Percentiles rank a stretch among this genome's conserved stretches.
These are phyloP conservation scores for Drosophila sechellia DNA, from an alignment of 1,140 invertebrate genomes.

Conservation along the genomic window DNA sequence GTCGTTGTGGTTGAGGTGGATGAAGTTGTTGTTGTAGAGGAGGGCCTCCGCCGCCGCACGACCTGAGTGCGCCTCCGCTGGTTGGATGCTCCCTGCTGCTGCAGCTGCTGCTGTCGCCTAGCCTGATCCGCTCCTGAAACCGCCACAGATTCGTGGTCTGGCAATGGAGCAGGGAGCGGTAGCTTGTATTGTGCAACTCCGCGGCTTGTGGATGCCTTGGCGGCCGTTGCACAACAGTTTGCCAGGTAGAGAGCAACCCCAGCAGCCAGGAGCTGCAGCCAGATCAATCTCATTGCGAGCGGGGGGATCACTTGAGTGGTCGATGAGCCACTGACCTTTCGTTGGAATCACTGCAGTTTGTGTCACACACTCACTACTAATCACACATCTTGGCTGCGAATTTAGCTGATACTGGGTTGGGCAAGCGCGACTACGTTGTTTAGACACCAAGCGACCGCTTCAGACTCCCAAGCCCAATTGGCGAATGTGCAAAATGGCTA, in stretches of 20 bases:
- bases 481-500: slow-evolving; percentile 67
- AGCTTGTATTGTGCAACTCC: slow-evolving; percentile 70
- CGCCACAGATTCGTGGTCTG: slow-evolving; percentile 26
- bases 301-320: slow-evolving; percentile 17
- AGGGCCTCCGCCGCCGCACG: slow-evolving; percentile 55
- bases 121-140: slow-evolving; percentile 23
- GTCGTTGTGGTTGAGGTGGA: slow-evolving; percentile 44
- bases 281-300: slow-evolving; percentile 57
- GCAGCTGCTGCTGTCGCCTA: not conserved
- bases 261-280: slow-evolving; percentile 57
- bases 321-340: slow-evolving; percentile 50
- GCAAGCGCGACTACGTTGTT: slow-evolving; percentile 59
- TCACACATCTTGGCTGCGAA: slow-evolving; percentile 17
- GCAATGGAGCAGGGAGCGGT: slow-evolving; percentile 40
- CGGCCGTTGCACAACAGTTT: slow-evolving; percentile 66
- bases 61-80: slow-evolving; percentile 62
- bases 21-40: slow-evolving; percentile 25
- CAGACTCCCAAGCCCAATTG: slow-evolving; percentile 59
- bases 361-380: slow-evolving; percentile 38
- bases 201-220: slow-evolving; percentile 51
- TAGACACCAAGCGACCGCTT: slow-evolving; percentile 49
- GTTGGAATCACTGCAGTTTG: slow-evolving; percentile 15
- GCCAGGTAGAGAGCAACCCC: slow-evolving; percentile 36
- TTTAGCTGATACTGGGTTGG: slow-evolving; percentile 3
- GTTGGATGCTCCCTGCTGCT: slow-evolving; percentile 15